A percentile compares a stretch with the other conserved stretches of the same genome.
phyloP scores from a whole-genome alignment of 2,888 invertebrate species.

The Epicampocera succincta region DNA sequence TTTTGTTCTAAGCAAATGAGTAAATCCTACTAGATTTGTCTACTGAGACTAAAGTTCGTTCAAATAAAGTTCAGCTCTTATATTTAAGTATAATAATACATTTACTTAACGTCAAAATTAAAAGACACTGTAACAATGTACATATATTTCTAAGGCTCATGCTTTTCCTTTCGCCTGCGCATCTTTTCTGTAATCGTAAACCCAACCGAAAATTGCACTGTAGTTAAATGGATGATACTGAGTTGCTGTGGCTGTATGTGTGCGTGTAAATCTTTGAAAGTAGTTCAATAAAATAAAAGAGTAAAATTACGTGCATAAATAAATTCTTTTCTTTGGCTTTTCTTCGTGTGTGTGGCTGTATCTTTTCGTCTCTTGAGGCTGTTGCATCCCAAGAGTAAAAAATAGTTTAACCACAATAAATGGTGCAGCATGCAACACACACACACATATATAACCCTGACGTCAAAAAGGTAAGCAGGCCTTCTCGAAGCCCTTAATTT shows the following conservation, averaged over 20 bases:
- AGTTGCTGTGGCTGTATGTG: not conserved
- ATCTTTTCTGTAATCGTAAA: conserved; percentile 61
- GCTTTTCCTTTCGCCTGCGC: conserved; percentile 15
- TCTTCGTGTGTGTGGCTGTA: not conserved
- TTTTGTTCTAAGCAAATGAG: no score
- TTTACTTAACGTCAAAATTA: not conserved
- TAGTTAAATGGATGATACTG: conserved; percentile 44
- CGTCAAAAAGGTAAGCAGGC: no score
- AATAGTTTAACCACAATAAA: conserved; percentile 60
- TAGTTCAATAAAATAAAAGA: conserved; percentile 49
- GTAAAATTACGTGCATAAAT: conserved; percentile 21
- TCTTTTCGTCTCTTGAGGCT: conserved; percentile 55
- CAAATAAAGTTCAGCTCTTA: no score
- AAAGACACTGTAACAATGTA: conserved; percentile 37
- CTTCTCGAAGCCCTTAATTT: no score
- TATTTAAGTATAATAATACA: no score
- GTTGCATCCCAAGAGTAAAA: conserved; percentile 66
- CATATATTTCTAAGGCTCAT: not conserved
- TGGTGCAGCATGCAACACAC: conserved; percentile 35
- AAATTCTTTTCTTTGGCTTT: conserved; percentile 6
- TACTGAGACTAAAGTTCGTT: no score
- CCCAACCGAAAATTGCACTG: conserved; percentile 52
- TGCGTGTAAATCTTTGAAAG: conserved; percentile 20
- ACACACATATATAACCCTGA: not conserved
- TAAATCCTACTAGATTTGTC: no score